Base-by-base conservation (phyloP, 2,888 invertebrate species). In the Aphidius colemani region DNA sequence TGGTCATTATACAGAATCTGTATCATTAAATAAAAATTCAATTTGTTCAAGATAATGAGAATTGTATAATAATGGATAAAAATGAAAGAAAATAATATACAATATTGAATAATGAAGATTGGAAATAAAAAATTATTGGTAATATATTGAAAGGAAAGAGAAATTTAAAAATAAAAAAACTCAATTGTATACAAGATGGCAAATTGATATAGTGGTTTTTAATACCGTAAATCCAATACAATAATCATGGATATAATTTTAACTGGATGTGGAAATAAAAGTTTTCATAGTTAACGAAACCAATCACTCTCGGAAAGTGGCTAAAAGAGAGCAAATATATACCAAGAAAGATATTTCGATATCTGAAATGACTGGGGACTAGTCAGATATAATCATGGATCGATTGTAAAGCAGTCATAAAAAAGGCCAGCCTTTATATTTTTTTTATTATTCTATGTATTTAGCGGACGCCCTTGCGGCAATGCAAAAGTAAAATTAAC, bases 401-500 rank as follows among this genome's bases (percentile, higher is more conserved):
- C 69, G 67, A 67, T 69, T 59, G 30, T 57, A 55, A 62, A 30
- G 30, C 5, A 30, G 30, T 30, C 30, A 30, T 30, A 30, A 30
- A 30, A 30, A 30, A 30, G 30, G 4, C 30, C 5, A 30, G 30
- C 30, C 30, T 30, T 30, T 3, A 30, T 30, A 30, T 30, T 30
- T 13, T 49, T n/a, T 41, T 39, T 8, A 7, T 53, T 46, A n/a
- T n/a, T 59, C 62, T 66, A 67, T 66, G 64, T 69, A 64, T 68
- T 69, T 68, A 68, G 59, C 61, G 63, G 61, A 69, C 64, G 65
- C 67, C 69, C 59, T 61, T 64, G 51, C 61, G 61, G 53, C 59
- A 59, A 57, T 66, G 58, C 49, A 30, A 45, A 46, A 30, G 30
- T 48, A 57, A 62, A 68, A 70, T 70, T 68, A 70, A 60, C 66